phyloP scores from a whole-genome alignment of 2,113 vertebrate species.

The Anolis carolinensis region DNA sequence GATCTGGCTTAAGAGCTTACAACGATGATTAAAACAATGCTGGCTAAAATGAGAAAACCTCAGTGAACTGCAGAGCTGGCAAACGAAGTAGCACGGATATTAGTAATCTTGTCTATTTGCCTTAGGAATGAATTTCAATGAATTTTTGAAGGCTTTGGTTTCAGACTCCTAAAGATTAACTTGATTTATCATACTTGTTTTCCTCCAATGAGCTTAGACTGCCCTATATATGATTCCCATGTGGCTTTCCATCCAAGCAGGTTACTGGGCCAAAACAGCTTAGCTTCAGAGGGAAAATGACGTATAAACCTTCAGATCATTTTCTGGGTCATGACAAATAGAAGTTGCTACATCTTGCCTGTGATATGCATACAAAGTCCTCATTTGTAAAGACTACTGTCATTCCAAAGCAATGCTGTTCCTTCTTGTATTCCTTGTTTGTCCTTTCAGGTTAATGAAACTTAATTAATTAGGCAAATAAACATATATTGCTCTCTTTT shows the following conservation, averaged over 20 bases:
- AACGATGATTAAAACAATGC: slow-evolving; percentile 10
- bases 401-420: neutral
- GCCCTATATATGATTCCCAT: neutral
- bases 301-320: neutral
- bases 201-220: neutral
- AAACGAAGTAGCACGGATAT: slow-evolving; percentile 6
- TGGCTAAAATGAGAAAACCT: neutral
- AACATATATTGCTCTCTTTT: neutral
- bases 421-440: neutral
- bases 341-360: neutral
- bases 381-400: neutral
- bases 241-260: neutral
- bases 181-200: slow-evolving; percentile 7
- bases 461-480: neutral
- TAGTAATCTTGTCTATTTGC: neutral
- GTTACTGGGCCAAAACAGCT: neutral
- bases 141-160: neutral
- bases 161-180: neutral
- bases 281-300: neutral
- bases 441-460: neutral
- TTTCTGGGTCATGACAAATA: neutral
- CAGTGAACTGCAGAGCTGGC: neutral
- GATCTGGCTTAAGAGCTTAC: slow-evolving; percentile 1
- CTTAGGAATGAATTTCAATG: neutral
- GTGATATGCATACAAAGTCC: neutral